A percentile compares a stretch with the other conserved stretches of the same genome.
phyloP scores from a whole-genome alignment of 1,140 invertebrate genomes.

The Venustaconcha ellipsiformis region DNA sequence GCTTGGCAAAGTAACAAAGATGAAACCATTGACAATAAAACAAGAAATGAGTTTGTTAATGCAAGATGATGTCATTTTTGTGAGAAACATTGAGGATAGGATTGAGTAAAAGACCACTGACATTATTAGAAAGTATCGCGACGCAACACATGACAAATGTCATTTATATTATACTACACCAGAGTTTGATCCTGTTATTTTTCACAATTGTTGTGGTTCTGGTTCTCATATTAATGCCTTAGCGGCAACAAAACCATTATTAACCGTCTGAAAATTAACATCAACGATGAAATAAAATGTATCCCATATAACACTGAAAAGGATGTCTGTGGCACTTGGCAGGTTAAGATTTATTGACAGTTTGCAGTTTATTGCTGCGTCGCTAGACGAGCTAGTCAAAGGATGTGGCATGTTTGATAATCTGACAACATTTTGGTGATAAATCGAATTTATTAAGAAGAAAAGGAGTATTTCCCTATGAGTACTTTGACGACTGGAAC shows the following conservation, averaged over 20 bases:
- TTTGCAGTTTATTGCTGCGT: slow-evolving; percentile 4
- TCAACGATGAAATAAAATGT: no score
- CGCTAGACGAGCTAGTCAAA: not conserved
- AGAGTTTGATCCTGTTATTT: slow-evolving; percentile 7
- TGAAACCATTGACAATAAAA: slow-evolving; percentile 1
- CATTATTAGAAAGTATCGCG: slow-evolving; percentile 30
- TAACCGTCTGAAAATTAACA: not conserved
- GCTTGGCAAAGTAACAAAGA: no score
- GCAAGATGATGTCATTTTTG: slow-evolving; percentile 28
- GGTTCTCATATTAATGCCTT: slow-evolving; percentile 18
- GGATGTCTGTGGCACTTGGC: slow-evolving; percentile 6
- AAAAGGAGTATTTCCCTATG: slow-evolving; percentile 59
- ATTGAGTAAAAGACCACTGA: slow-evolving; percentile 26
- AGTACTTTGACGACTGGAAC: slow-evolving; percentile 45
- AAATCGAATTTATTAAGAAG: slow-evolving; percentile 11
- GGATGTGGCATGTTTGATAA: slow-evolving; percentile 3
- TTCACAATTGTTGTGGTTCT: slow-evolving; percentile 23
- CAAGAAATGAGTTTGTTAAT: not conserved
- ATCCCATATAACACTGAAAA: not conserved
- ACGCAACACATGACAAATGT: slow-evolving; percentile 21
- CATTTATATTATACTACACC: slow-evolving; percentile 22
- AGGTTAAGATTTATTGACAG: slow-evolving; percentile 12
- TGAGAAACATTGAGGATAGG: not conserved
- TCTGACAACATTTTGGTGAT: slow-evolving; percentile 6
- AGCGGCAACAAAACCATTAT: not conserved